Percentiles rank a stretch among this genome's conserved stretches.
Evolutionary conservation across 1,140 invertebrate genomes (phyloP).

Genomic region (Drosophila tani): DNA sequence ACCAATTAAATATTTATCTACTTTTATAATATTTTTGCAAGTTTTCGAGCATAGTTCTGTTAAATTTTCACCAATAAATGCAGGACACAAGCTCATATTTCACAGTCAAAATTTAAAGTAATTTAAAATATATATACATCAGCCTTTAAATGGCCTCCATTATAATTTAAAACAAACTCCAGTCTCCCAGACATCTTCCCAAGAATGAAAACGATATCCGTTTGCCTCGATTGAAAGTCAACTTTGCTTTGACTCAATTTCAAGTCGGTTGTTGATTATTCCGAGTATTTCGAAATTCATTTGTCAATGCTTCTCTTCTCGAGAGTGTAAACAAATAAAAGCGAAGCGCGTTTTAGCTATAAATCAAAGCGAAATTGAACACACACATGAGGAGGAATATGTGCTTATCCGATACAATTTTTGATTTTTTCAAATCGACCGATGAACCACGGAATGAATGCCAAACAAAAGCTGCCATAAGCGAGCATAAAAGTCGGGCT

Average conservation of each 20-base stretch:
- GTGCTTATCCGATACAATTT: conserved; percentile 35
- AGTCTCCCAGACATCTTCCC: not conserved
- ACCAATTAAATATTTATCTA: too few species aligned
- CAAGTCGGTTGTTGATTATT: conserved; percentile 12
- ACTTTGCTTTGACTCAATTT: conserved; percentile 14
- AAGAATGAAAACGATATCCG: not conserved
- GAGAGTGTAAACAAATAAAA: conserved; percentile 25
- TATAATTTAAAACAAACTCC: not conserved
- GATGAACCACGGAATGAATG: conserved; percentile 3
- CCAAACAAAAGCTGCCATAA: conserved; percentile 30
- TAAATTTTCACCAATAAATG: too few species aligned
- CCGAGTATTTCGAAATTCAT: conserved; percentile 13
- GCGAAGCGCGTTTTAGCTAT: conserved; percentile 12
- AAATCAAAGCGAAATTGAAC: conserved; percentile 28
- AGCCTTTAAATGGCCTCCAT: not conserved
- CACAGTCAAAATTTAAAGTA: too few species aligned
- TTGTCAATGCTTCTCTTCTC: conserved; percentile 10
- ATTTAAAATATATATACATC: not conserved
- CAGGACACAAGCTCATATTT: too few species aligned
- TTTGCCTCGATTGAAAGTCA: not conserved
- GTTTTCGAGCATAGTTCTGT: too few species aligned
- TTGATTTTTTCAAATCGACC: conserved; percentile 21
- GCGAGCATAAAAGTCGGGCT: conserved; percentile 50
- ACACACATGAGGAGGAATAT: conserved; percentile 16
- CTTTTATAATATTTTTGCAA: too few species aligned